A percentile compares a stretch with the other conserved stretches of the same genome.
Evolutionary conservation across 1,140 invertebrate species (phyloP).

Genomic region (Lasioglossum albipes): DNA sequence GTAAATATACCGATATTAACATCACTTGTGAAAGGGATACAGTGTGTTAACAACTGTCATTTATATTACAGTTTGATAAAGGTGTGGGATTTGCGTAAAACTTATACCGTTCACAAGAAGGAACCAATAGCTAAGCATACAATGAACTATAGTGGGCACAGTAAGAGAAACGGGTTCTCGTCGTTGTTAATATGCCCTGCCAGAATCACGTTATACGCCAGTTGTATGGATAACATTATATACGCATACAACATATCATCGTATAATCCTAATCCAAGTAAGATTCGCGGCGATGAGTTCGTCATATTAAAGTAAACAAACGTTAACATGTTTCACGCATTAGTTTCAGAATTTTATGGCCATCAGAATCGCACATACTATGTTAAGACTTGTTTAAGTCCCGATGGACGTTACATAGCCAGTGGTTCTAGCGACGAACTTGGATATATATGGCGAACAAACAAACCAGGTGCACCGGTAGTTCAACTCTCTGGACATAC

Average conservation of each 20-base stretch:
- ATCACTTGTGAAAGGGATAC: not conserved
- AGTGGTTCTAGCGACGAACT: slow-evolving; percentile 92
- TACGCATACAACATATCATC: slow-evolving; percentile 91
- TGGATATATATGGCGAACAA: slow-evolving; percentile 91
- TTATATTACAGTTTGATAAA: slow-evolving; percentile 84
- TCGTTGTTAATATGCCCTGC: slow-evolving; percentile 87
- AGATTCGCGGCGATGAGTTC: slow-evolving; percentile 19
- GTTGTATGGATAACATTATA: slow-evolving; percentile 91
- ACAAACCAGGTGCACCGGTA: slow-evolving; percentile 83
- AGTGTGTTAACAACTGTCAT: slow-evolving; percentile 2
- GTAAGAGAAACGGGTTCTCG: slow-evolving; percentile 87
- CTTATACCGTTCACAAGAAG: slow-evolving; percentile 85
- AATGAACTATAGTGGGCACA: slow-evolving; percentile 86
- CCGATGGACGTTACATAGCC: slow-evolving; percentile 88
- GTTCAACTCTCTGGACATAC: slow-evolving; percentile 86
- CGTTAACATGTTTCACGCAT: slow-evolving; percentile 27
- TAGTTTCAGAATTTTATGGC: slow-evolving; percentile 80
- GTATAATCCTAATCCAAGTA: slow-evolving; percentile 84
- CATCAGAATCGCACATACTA: slow-evolving; percentile 90
- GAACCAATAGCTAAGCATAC: slow-evolving; percentile 86
- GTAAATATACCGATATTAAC: slow-evolving; percentile 68
- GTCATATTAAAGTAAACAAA: not conserved
- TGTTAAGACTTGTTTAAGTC: slow-evolving; percentile 89
- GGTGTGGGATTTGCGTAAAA: slow-evolving; percentile 92
- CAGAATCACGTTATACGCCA: slow-evolving; percentile 88